Evolutionary conservation across 37 sponge, comb jelly and placozoan genomes (phyloP).

Genomic region (Beroe ovata): DNA sequence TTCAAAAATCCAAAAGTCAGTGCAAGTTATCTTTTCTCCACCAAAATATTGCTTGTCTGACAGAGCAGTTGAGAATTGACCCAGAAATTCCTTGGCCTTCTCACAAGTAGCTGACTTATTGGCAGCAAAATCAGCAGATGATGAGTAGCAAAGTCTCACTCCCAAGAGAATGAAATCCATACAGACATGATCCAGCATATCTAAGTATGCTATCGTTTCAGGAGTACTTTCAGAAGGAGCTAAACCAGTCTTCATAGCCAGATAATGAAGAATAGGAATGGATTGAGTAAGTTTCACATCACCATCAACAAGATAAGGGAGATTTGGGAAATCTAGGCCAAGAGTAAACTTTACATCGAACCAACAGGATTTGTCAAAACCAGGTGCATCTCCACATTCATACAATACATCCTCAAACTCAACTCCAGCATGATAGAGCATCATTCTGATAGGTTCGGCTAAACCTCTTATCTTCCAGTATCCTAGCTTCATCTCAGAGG

Average conservation of each 20-base stretch:
- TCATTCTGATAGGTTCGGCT: slow-evolving; percentile 31
- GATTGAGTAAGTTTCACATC: slow-evolving; percentile 53
- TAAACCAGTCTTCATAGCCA: background rate
- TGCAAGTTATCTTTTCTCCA: background rate
- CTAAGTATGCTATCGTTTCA: background rate
- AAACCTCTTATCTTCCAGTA: slow-evolving; percentile 66
- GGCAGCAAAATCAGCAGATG: background rate
- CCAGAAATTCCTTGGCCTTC: background rate
- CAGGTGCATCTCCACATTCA: slow-evolving; percentile 41
- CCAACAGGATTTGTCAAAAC: slow-evolving; percentile 58
- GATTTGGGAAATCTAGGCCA: slow-evolving; percentile 45
- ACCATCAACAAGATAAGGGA: slow-evolving; percentile 37
- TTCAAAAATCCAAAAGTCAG: slow-evolving; percentile 46
- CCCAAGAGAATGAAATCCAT: background rate
- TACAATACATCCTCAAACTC: slow-evolving; percentile 43
- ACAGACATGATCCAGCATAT: slow-evolving; percentile 1
- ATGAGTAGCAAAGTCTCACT: slow-evolving; percentile 19
- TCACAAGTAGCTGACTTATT: slow-evolving; percentile 13
- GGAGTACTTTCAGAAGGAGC: background rate
- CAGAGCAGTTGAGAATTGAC: background rate
- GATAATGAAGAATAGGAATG: slow-evolving; percentile 40
- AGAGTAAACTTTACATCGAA: slow-evolving; percentile 60
- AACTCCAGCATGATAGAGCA: slow-evolving; percentile 18
- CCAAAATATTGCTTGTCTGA: background rate
- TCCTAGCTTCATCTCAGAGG: slow-evolving; percentile 9